Evolutionary conservation across 2,113 vertebrate species (phyloP).

Genomic region (Xerus inauris): DNA sequence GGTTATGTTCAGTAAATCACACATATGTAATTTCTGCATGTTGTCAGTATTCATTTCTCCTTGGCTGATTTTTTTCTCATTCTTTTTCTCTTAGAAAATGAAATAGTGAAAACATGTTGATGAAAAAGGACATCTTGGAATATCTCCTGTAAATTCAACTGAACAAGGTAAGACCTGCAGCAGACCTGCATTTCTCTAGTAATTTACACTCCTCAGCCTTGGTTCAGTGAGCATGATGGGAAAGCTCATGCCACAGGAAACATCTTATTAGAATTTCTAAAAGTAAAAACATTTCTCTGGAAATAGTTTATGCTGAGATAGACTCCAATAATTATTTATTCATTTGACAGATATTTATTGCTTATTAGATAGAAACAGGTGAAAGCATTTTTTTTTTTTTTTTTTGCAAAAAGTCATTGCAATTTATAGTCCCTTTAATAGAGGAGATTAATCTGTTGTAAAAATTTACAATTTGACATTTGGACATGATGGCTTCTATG

Average conservation of each 20-base stretch:
- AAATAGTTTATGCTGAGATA: neutral
- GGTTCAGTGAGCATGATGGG: neutral
- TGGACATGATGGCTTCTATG: neutral
- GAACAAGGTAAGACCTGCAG: neutral
- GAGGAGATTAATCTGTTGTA: neutral
- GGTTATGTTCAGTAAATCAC: neutral
- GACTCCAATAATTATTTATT: neutral
- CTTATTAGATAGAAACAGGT: neutral
- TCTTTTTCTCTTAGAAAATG: constrained; percentile 15
- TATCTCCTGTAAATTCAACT: neutral
- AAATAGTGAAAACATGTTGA: neutral
- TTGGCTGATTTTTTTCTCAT: neutral
- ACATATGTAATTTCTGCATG: neutral
- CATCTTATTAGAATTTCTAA: neutral
- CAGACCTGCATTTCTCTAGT: neutral
- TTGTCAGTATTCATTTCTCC: constrained; percentile 5
- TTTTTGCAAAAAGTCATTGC: neutral
- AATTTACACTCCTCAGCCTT: neutral
- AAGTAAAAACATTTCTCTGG: neutral
- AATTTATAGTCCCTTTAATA: neutral
- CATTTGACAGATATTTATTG: neutral
- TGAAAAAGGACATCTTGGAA: neutral
- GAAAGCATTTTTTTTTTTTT: neutral
- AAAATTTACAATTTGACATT: constrained; percentile 36
- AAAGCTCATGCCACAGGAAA: neutral